These are phyloP conservation scores for Thrips palmi DNA, from an alignment of 1,140 invertebrate genomes.

Conservation along the genomic window DNA sequence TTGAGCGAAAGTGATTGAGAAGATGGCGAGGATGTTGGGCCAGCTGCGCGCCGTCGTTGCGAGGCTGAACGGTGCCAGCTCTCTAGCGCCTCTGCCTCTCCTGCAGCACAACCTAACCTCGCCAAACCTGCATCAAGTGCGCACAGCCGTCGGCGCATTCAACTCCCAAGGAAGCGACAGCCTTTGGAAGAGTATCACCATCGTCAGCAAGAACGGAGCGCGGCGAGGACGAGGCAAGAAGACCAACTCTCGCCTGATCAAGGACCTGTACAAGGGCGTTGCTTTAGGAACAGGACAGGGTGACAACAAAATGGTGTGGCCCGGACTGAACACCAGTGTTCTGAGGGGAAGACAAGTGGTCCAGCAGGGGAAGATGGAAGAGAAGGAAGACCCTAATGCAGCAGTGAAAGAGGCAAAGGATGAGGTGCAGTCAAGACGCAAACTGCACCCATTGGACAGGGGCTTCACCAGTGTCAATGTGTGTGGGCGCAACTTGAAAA, in stretches of 20 bases:
- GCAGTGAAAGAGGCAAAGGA: conserved; percentile 53
- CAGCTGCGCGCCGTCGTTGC: too few species aligned
- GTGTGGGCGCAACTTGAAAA: too few species aligned
- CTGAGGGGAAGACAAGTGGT: conserved; percentile 58
- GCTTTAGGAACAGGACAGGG: not conserved
- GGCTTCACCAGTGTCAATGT: conserved; percentile 73
- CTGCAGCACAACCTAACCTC: too few species aligned
- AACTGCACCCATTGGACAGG: conserved; percentile 59
- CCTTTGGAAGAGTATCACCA: conserved; percentile 91
- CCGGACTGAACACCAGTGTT: conserved; percentile 73
- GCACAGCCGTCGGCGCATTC: too few species aligned
- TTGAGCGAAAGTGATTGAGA: too few species aligned
- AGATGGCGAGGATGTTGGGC: too few species aligned
- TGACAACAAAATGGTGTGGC: conserved; percentile 62
- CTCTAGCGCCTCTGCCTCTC: too few species aligned
- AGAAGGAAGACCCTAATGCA: conserved; percentile 44
- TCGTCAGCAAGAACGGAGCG: conserved; percentile 88
- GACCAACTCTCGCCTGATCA: conserved; percentile 27
- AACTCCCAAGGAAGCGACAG: conserved; percentile 57
- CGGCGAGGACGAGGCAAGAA: conserved; percentile 82
- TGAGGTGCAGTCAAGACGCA: conserved; percentile 38
- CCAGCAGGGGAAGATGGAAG: conserved; percentile 37
- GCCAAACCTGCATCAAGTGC: too few species aligned
- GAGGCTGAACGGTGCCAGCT: too few species aligned
- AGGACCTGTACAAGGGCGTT: conserved; percentile 61